phyloP scores from a whole-genome alignment of 2,113 vertebrate species.

The Boulengeromyrus knoepffleri region DNA sequence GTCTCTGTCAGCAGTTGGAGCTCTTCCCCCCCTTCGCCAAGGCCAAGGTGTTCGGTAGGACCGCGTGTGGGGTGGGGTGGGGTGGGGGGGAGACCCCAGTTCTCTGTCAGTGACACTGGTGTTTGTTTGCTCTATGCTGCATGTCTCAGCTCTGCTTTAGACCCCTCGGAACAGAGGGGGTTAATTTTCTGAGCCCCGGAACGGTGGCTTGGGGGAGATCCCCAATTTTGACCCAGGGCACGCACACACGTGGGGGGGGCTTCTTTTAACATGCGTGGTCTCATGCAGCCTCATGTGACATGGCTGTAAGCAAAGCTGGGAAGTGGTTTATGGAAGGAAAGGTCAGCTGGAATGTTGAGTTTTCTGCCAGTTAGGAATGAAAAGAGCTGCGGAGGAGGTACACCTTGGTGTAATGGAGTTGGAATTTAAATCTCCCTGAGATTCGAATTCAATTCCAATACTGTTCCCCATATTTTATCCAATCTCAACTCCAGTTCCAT shows the following conservation, averaged over 20 bases:
- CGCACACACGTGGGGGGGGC: not conserved
- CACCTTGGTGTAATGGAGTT: not conserved
- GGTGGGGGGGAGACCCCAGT: too few relatives aligned
- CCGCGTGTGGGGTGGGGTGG: not conserved
- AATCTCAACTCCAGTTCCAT: too few relatives aligned
- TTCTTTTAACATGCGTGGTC: not conserved
- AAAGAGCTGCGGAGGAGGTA: not conserved
- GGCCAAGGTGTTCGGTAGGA: conserved; percentile 91
- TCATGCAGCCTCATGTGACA: not conserved
- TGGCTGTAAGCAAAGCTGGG: not conserved
- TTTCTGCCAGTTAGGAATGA: not conserved
- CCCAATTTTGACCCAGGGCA: not conserved
- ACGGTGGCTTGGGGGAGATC: not conserved
- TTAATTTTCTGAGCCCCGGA: not conserved
- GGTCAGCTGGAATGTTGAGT: not conserved
- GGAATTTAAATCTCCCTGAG: too few relatives aligned
- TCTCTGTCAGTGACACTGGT: not conserved
- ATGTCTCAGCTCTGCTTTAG: not conserved
- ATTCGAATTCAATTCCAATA: too few relatives aligned
- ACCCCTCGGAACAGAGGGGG: not conserved
- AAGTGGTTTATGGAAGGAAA: not conserved
- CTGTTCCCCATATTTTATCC: too few relatives aligned
- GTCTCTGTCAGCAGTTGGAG: conserved; percentile 81
- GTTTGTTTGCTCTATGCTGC: not conserved
- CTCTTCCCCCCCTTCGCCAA: conserved; percentile 94